phyloP scores from a whole-genome alignment of 2,113 vertebrate species.

The Rattus rattus region DNA sequence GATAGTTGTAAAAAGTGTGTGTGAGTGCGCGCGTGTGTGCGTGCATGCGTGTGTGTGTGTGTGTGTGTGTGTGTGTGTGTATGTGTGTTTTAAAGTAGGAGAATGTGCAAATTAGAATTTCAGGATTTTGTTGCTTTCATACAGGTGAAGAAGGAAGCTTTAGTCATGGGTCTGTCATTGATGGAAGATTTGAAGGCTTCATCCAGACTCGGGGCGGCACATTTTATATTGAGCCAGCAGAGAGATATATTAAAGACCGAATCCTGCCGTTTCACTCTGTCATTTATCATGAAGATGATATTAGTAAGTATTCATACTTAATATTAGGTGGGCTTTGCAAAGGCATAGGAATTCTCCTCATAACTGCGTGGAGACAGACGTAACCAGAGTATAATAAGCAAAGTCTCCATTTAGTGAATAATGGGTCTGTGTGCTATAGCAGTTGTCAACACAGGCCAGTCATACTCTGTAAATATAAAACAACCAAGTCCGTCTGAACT shows the following conservation, averaged over 20 bases:
- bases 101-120: constrained; percentile 30
- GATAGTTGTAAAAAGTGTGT: neutral
- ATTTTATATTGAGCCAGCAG: constrained; percentile 96
- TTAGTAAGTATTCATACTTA: constrained; percentile 90
- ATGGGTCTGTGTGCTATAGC: neutral
- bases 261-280: constrained; percentile 94
- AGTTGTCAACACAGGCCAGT: neutral
- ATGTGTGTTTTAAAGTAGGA: neutral
- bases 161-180: constrained; percentile 94
- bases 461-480: neutral
- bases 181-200: constrained; percentile 98
- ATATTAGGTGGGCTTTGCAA: constrained; percentile 53
- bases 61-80: too few species aligned
- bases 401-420: neutral
- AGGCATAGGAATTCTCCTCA: constrained; percentile 52
- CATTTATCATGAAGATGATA: constrained; percentile 98
- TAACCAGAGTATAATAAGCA: neutral
- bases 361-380: constrained; percentile 16
- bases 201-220: constrained; percentile 94
- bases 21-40: too few species aligned
- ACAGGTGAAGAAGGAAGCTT: constrained; percentile 95
- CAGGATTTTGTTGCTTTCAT: constrained; percentile 50
- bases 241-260: constrained; percentile 93
- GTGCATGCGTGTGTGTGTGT: too few species aligned
- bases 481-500: constrained; percentile 14